phyloP scores from a whole-genome alignment of 1,140 invertebrate genomes.

The Calycopis cecrops region DNA sequence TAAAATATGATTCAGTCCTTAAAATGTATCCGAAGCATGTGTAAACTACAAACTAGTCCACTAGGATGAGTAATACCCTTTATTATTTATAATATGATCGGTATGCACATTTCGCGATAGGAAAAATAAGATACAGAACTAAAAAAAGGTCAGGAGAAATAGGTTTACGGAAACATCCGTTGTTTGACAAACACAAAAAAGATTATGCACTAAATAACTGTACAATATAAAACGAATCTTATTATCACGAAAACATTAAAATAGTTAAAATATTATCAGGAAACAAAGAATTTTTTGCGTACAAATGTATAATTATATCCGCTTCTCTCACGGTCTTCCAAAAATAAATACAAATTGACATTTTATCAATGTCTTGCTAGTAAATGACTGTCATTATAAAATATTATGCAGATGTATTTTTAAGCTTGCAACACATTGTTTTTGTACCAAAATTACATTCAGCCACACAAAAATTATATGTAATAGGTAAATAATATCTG shows the following conservation, averaged over 20 bases:
- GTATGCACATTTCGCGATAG: not conserved
- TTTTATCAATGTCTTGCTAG: slow-evolving; percentile 43
- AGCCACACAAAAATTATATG: too few species aligned
- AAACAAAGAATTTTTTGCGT: slow-evolving; percentile 36
- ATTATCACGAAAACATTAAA: not conserved
- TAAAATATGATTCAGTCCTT: slow-evolving; percentile 8
- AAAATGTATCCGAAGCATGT: not conserved
- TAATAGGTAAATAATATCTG: too few species aligned
- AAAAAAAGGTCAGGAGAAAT: slow-evolving; percentile 1
- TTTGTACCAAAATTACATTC: too few species aligned
- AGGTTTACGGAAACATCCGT: not conserved
- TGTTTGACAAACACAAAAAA: too few species aligned
- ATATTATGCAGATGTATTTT: not conserved
- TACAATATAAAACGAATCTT: too few species aligned
- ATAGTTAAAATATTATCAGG: slow-evolving; percentile 16
- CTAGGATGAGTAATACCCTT: too few species aligned
- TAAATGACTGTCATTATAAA: not conserved
- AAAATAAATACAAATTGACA: slow-evolving; percentile 78
- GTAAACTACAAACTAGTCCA: not conserved
- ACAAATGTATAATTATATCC: slow-evolving; percentile 51
- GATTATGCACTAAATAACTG: too few species aligned
- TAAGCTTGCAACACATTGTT: too few species aligned
- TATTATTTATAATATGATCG: not conserved
- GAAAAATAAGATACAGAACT: not conserved
- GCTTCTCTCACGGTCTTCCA: slow-evolving; percentile 61